These are phyloP conservation scores for Tretioscincus oriximinensis DNA, from an alignment of 2,113 vertebrate species.

Conservation along the genomic window DNA sequence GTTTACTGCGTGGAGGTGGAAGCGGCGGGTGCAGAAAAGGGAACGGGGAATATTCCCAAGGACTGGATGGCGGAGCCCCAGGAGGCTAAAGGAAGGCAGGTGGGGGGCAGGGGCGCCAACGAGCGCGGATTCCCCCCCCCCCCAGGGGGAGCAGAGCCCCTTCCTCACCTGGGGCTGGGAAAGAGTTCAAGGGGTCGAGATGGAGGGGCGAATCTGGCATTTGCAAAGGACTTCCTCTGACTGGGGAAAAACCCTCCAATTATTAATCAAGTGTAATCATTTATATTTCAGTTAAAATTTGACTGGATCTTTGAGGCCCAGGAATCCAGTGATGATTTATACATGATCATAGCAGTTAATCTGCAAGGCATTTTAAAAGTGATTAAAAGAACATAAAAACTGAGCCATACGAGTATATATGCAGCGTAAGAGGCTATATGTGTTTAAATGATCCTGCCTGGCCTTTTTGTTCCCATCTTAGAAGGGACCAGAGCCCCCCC, in stretches of 20 bases:
- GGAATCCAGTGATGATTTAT: slow-evolving; percentile 6
- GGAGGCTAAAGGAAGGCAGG: not conserved
- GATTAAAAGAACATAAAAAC: not conserved
- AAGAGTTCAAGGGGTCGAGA: too few relatives aligned
- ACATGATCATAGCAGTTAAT: not conserved
- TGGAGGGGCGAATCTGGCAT: too few relatives aligned
- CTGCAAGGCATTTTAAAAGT: not conserved
- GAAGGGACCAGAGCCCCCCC: too few relatives aligned
- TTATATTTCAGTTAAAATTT: not conserved
- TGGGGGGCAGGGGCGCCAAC: too few relatives aligned
- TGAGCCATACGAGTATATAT: not conserved
- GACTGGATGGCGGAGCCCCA: too few relatives aligned
- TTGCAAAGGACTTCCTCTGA: not conserved
- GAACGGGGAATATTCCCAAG: too few relatives aligned
- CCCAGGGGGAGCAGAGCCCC: too few relatives aligned
- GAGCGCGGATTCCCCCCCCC: not conserved
- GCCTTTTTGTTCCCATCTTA: too few relatives aligned
- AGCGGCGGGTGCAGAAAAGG: not conserved
- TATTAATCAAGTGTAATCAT: not conserved
- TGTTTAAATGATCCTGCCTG: too few relatives aligned
- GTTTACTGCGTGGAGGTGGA: not conserved
- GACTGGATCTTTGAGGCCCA: not conserved
- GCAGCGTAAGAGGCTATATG: not conserved
- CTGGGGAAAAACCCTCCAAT: not conserved
- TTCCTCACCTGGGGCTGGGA: too few relatives aligned